Conservation (phyloP, 1,140 invertebrate species). For the Drosophila novamexicana region DNA sequence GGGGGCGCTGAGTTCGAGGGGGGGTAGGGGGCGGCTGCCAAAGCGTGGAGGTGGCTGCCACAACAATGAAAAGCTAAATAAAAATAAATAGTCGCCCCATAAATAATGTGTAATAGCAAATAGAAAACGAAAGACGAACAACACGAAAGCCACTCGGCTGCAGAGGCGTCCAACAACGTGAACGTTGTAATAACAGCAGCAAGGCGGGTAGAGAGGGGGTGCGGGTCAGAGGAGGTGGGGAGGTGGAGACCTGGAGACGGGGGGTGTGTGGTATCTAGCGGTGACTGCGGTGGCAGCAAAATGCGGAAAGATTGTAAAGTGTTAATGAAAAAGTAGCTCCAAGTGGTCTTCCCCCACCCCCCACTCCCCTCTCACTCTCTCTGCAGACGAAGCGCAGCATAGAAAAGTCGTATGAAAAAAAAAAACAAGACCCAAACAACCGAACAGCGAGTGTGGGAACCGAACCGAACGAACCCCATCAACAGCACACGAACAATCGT, state of each 20-base stretch:
- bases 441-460: constrained; percentile 72
- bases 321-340: constrained; percentile 80
- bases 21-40: not conserved
- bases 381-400: constrained; percentile 9
- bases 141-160: constrained; percentile 3
- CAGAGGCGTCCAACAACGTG: constrained; percentile 42
- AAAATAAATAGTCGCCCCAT: constrained; percentile 59
- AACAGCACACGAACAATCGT: constrained; percentile 3
- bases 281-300: constrained; percentile 50
- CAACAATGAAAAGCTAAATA: constrained; percentile 56
- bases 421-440: constrained; percentile 15
- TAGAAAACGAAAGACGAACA: constrained; percentile 35
- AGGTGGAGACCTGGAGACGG: not conserved
- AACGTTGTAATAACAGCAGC: constrained; percentile 24
- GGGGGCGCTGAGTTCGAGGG: constrained; percentile 14
- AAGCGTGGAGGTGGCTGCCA: constrained; percentile 36
- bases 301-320: constrained; percentile 81
- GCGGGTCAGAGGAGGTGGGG: not conserved
- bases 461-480: constrained; percentile 38
- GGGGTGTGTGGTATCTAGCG: not conserved
- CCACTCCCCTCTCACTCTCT: no score
- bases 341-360: constrained; percentile 3
- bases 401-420: constrained; percentile 65
- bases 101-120: constrained; percentile 57
- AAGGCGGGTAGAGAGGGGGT: not conserved